phyloP scores from a whole-genome alignment of 2,888 invertebrate genomes.

The Campoplex capitator region DNA sequence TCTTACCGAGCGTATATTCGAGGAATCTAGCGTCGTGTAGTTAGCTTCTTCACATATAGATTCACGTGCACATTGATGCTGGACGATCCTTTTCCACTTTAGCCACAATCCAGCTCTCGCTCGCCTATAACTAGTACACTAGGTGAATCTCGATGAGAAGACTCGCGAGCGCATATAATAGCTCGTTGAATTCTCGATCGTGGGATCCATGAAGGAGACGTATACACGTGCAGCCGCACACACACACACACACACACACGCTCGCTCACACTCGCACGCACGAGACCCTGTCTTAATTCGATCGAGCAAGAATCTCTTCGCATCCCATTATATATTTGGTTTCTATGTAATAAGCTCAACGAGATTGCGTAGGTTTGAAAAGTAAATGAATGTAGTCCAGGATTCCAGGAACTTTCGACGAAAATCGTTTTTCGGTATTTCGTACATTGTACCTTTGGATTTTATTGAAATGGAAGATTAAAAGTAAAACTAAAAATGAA shows the following conservation, averaged over 20 bases:
- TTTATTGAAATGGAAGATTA: neutral
- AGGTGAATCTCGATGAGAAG: conserved; percentile 60
- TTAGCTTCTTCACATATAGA: conserved; percentile 7
- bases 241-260: neutral
- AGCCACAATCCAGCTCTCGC: conserved; percentile 16
- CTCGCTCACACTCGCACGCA: neutral
- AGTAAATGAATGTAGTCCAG: neutral
- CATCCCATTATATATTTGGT: neutral
- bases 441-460: neutral
- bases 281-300: neutral
- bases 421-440: neutral
- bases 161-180: conserved; percentile 32
- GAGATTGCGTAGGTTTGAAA: neutral
- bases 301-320: neutral
- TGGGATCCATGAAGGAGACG: conserved; percentile 36
- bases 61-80: neutral
- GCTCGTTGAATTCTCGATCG: conserved; percentile 58
- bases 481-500: neutral
- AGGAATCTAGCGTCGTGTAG: conserved; percentile 26
- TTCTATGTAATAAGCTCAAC: neutral
- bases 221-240: neutral
- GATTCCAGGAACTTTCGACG: neutral
- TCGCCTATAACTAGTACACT: conserved; percentile 29
- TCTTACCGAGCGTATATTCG: neutral
- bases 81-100: conserved; percentile 27